Base-by-base conservation (phyloP, 2,113 vertebrate species). In the Eclectus roratus region DNA sequence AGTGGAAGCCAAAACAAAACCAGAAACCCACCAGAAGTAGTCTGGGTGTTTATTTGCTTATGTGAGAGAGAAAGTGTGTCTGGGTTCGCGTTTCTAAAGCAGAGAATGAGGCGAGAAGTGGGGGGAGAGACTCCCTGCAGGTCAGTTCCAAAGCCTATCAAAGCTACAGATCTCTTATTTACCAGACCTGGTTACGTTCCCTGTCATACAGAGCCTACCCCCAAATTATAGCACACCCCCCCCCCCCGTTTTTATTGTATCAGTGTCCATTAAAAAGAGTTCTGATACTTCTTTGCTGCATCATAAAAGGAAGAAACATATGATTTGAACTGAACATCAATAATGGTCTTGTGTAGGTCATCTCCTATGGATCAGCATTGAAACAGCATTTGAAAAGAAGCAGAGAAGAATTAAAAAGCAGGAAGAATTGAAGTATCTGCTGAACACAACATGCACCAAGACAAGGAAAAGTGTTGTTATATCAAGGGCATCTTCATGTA, bases 351-450 rank as follows among this genome's bases (percentile, higher is more conserved):
- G 46, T 3, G 35, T 31, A 23, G 25, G 73, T 58, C 60, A 37
- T 46, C 76, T 88, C 53, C 1, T 41, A 2, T n/a, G 0, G 3
- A 35, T 1, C 0, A 2, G 29, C 6, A 1, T 15, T 71, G 5
- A 27, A 52, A 52, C 1, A 21, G 68, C 19, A 6, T 60, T 77
- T 24, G 28, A 31, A 65, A 53, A 72, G 80, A 13, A 65, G 74
- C 9, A 44, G 23, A 1, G 56, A 28, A 29, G 68, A 19, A 23
- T 4, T 25, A 68, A 41, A 82, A 63, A 50, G 52, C 28, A 43
- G 61, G 43, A 69, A n/a, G 80, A 41, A 58, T 6, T 7, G 46
- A 58, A 85, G n/a, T 10, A 15, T 37, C 85, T 23, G 88, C 56
- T n/a, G 25, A 72, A 77, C 28, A 31, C 44, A 33, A 56, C 28